A percentile compares a stretch with the other conserved stretches of the same genome.
phyloP scores from a whole-genome alignment of 2,888 invertebrate species.

The Teinopalpus imperialis region DNA sequence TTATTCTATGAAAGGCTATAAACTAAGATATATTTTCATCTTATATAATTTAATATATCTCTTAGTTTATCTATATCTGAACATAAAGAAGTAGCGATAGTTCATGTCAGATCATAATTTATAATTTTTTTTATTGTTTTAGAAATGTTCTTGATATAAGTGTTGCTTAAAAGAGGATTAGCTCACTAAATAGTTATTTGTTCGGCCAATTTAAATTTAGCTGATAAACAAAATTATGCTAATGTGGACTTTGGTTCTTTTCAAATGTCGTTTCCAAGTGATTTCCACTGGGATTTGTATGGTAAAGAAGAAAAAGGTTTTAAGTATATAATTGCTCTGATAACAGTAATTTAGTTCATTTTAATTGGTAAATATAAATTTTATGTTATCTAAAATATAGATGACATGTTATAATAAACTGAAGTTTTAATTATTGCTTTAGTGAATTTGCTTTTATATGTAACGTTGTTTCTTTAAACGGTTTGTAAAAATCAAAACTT shows the following conservation, averaged over 20 bases:
- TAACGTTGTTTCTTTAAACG: too few species aligned
- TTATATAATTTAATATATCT: too few species aligned
- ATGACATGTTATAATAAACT: not conserved
- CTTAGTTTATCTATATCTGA: too few species aligned
- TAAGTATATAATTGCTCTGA: slow-evolving; percentile 6
- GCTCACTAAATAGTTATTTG: slow-evolving; percentile 11
- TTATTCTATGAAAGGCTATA: too few species aligned
- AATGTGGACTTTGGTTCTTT: not conserved
- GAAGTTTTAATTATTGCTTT: slow-evolving; percentile 4
- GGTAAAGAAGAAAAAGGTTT: not conserved
- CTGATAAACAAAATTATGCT: slow-evolving; percentile 18
- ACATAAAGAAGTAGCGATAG: too few species aligned
- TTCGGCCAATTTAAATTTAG: slow-evolving; percentile 7
- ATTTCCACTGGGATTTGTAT: not conserved
- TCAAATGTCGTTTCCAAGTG: not conserved
- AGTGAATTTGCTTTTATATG: too few species aligned
- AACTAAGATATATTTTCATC: too few species aligned
- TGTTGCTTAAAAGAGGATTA: slow-evolving; percentile 4
- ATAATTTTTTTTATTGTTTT: too few species aligned
- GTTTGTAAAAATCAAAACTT: too few species aligned
- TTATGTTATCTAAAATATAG: slow-evolving; percentile 5
- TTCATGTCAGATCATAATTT: too few species aligned
- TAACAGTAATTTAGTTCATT: slow-evolving; percentile 8
- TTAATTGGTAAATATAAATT: slow-evolving; percentile 11
- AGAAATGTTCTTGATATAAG: slow-evolving; percentile 6